A percentile compares a stretch with the other conserved stretches of the same genome.
Evolutionary conservation across 2,113 vertebrate species (phyloP).

Genomic region (Otus sunia): DNA sequence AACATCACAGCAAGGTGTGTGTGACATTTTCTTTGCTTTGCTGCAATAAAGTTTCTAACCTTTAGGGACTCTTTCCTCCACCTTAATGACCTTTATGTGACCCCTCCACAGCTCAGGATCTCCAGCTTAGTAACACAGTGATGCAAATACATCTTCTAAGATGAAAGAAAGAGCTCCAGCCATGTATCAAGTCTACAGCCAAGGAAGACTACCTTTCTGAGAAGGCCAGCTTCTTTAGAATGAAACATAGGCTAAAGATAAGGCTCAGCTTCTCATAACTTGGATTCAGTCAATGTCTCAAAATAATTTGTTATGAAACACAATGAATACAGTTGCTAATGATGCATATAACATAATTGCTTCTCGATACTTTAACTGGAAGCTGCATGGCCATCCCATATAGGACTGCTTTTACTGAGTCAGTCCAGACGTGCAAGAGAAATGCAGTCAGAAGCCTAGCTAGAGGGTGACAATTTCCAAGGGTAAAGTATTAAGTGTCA

Average conservation of each 20-base stretch:
- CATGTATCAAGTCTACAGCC: background rate
- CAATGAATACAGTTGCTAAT: background rate
- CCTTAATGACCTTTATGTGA: background rate
- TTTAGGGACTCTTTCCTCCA: background rate
- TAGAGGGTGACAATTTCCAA: conserved; percentile 26
- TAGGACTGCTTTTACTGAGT: background rate
- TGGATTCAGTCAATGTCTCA: background rate
- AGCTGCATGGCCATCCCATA: background rate
- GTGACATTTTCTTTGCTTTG: background rate
- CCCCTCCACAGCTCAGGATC: background rate
- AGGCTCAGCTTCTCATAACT: background rate
- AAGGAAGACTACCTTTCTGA: background rate
- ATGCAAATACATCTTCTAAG: background rate
- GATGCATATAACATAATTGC: background rate
- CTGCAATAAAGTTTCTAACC: background rate
- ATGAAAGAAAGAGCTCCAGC: no score
- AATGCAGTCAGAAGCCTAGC: conserved; percentile 8
- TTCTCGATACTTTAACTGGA: background rate
- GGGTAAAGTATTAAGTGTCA: background rate
- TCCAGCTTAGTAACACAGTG: background rate
- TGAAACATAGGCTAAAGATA: background rate
- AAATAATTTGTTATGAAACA: background rate
- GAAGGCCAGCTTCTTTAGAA: background rate
- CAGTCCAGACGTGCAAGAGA: background rate
- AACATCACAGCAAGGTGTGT: background rate